Conservation (phyloP, 1,140 invertebrate species). For the Drosophila micromelanica region DNA sequence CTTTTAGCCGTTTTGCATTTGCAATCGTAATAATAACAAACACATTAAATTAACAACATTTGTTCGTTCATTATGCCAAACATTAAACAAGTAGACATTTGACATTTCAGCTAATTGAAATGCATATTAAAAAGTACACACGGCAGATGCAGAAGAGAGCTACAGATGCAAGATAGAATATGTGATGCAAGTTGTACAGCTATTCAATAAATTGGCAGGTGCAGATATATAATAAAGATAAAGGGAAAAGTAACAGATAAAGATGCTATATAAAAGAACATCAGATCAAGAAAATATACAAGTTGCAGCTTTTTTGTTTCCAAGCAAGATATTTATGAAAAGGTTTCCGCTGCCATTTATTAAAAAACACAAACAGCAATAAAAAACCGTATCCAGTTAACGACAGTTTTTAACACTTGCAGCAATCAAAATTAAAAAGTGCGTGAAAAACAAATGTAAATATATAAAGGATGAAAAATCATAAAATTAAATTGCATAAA, state of each 20-base stretch:
- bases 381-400: not conserved
- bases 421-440: constrained; percentile 5
- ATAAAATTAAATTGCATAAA: not conserved
- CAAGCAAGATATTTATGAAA: too few species aligned
- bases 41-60: not conserved
- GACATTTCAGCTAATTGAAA: constrained; percentile 37
- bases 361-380: too few species aligned
- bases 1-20: constrained; percentile 7
- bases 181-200: too few species aligned
- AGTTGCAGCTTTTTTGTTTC: too few species aligned
- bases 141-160: not conserved
- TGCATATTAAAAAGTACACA: constrained; percentile 11
- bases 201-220: too few species aligned
- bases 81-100: constrained; percentile 29
- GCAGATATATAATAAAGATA: too few species aligned
- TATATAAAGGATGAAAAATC: not conserved
- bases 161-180: not conserved
- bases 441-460: not conserved
- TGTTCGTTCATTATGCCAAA: constrained; percentile 9
- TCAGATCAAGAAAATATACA: too few species aligned
- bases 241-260: too few species aligned
- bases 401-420: constrained; percentile 12
- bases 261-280: too few species aligned
- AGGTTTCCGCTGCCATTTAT: too few species aligned
- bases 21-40: constrained; percentile 20